A percentile compares a stretch with the other conserved stretches of the same genome.
These are phyloP conservation scores for Chiroxiphia lanceolata DNA, from an alignment of 2,797 vertebrate species.

Conservation along the genomic window DNA sequence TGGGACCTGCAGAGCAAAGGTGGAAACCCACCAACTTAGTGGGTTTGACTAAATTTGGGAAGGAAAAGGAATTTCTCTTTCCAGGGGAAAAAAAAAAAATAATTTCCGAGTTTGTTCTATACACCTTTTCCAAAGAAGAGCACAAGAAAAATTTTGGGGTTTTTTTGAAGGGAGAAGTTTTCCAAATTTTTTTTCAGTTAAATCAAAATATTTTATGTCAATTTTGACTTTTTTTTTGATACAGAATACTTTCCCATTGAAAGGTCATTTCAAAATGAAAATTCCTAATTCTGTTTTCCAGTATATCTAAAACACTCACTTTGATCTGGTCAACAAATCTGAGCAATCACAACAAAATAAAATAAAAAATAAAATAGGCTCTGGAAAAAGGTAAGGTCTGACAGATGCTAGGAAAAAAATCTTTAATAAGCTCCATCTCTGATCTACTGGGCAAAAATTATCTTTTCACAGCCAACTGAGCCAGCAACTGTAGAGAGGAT, in stretches of 20 bases:
- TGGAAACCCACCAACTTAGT: background rate
- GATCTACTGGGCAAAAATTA: background rate
- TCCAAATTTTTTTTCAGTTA: background rate
- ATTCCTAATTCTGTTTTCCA: no score
- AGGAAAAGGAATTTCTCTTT: background rate
- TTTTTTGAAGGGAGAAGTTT: background rate
- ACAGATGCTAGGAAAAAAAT: background rate
- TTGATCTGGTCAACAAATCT: background rate
- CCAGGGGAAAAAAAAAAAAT: background rate
- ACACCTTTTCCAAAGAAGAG: background rate
- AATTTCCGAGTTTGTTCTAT: background rate
- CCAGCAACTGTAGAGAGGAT: background rate
- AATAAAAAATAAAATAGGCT: background rate
- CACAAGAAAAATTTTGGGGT: rapidly evolving
- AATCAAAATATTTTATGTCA: background rate
- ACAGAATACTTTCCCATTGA: background rate
- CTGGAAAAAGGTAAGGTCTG: background rate
- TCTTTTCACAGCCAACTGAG: background rate
- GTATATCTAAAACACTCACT: background rate
- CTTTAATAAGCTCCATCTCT: background rate
- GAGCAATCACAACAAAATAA: background rate
- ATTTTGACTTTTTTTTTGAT: background rate
- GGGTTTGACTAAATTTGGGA: background rate
- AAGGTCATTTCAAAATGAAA: background rate
- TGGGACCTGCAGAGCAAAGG: background rate